Base-by-base conservation (phyloP, 2,113 vertebrate species). In the Alces alces region DNA sequence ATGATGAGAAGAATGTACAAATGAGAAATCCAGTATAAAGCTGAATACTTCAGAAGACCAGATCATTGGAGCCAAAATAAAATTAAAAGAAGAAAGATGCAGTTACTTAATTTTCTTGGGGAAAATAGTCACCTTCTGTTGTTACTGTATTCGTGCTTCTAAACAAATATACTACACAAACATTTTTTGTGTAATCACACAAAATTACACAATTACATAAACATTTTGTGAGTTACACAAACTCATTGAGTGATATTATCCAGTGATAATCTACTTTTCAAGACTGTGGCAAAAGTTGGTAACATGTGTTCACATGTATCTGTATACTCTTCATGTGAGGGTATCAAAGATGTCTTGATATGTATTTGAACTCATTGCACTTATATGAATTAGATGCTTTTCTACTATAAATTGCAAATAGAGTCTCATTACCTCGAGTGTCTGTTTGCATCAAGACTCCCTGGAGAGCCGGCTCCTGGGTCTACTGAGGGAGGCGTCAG, bases 401-500 rank as follows among this genome's bases (percentile, higher is more conserved):
- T 70, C 10, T 21, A 78, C 9, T 0, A 47, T 61, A 14, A 78
- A 36, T 52, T 70, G 0, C 10, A 90, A 61, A 87, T 52, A 61
- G 6, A 89, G 1, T 12, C 4, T 90, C 66, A 25, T 36, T 25
- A n/a, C 10, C 4, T 33, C 4, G 0, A 2, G 10, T 7, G 33
- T 39, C 36, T 57, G 6, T 28, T 8, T 14, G 28, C 9, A 1
- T 8, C 1, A 1, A 7, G 7, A 28, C 52, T 16, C 6, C 47
- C 57, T 21, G 4, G 7, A 23, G 52, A n/a, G 8, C 23, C 0
- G 2, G 17, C 47, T 52, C 12, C 47, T 7, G 5, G 14, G 78
- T 27, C 39, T 13, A 2, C 5, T 4, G 4, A 4, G 19, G 70
- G 10, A 82, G 58, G 0, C 0, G 0, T 23, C 7, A 33, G 7